Percentiles rank a stretch among this genome's conserved stretches.
Conservation (phyloP, 2,888 invertebrate genomes). For the Mesorhabditis sp. region DNA sequence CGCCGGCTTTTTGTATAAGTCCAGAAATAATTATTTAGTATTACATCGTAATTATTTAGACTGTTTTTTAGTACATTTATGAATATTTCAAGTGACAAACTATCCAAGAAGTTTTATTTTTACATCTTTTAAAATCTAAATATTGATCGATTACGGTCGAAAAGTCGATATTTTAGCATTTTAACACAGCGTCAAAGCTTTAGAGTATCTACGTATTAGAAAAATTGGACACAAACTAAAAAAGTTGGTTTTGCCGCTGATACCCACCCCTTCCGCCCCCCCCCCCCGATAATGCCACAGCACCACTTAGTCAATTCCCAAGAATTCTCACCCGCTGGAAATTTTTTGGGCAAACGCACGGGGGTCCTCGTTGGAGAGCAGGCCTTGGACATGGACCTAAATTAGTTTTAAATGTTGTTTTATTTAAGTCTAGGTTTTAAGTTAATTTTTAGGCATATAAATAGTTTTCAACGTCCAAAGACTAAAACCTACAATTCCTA, state of each 20-base stretch:
- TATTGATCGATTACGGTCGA: constrained; percentile 18
- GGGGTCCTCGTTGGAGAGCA: constrained; percentile 32
- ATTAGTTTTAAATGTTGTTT: neutral
- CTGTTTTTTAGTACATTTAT: neutral
- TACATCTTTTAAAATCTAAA: too few relatives aligned
- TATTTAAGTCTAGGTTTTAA: neutral
- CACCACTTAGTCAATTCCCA: too few relatives aligned
- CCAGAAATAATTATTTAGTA: neutral
- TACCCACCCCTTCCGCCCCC: too few relatives aligned
- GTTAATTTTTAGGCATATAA: neutral
- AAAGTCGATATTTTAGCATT: constrained; percentile 14
- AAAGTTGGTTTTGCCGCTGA: too few relatives aligned
- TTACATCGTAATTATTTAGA: neutral
- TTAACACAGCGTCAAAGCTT: too few relatives aligned
- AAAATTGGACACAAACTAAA: too few relatives aligned
- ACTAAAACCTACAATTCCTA: constrained; percentile 22
- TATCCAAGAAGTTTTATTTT: constrained; percentile 21
- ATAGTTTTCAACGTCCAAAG: too few relatives aligned
- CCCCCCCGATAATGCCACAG: too few relatives aligned
- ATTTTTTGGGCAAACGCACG: constrained; percentile 10
- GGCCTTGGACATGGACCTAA: constrained; percentile 38
- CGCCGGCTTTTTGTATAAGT: neutral
- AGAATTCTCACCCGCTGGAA: neutral
- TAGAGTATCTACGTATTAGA: too few relatives aligned
- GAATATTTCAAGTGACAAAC: constrained; percentile 12